phyloP scores from a whole-genome alignment of 2,888 invertebrate species.

The Meteorus cinctellus region DNA sequence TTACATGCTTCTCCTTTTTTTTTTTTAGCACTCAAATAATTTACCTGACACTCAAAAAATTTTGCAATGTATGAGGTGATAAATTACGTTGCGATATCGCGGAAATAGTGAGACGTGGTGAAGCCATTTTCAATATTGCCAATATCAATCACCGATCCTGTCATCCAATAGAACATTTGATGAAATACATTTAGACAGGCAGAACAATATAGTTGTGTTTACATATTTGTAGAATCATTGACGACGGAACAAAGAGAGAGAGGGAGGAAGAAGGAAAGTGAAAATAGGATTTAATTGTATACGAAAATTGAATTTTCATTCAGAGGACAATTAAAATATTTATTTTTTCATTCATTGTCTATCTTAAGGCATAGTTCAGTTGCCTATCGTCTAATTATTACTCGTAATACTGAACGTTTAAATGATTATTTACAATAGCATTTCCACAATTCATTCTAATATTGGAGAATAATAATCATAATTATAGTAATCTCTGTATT shows the following conservation, averaged over 20 bases:
- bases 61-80: constrained; percentile 56
- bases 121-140: constrained; percentile 56
- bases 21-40: neutral
- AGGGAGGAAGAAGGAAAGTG: neutral
- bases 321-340: constrained; percentile 64
- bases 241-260: neutral
- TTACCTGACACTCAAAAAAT: constrained; percentile 55
- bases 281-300: constrained; percentile 19
- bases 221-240: neutral
- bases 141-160: neutral
- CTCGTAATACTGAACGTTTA: constrained; percentile 71
- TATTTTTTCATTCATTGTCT: constrained; percentile 62
- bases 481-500: constrained; percentile 63
- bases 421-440: constrained; percentile 69
- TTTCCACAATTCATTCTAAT: constrained; percentile 43
- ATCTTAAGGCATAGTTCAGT: constrained; percentile 65
- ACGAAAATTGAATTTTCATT: constrained; percentile 35
- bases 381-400: constrained; percentile 67
- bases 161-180: neutral
- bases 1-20: neutral
- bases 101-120: constrained; percentile 56
- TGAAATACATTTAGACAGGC: neutral
- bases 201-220: neutral
- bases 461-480: constrained; percentile 56
- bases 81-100: constrained; percentile 50